These are phyloP conservation scores for Drosophila paucipuncta DNA, from an alignment of 2,888 invertebrate species.

Conservation along the genomic window DNA sequence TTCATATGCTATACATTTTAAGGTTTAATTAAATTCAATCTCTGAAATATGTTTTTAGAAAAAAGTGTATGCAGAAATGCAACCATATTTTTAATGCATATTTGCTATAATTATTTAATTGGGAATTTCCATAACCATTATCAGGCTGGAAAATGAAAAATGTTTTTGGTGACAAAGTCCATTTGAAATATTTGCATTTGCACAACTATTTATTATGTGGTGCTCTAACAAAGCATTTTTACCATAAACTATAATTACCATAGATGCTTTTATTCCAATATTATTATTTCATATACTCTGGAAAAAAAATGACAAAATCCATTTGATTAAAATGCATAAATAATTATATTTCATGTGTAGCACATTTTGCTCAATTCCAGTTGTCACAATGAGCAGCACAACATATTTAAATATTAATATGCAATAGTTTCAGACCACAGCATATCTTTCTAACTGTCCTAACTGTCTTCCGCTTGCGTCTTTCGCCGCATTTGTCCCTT, in stretches of 20 bases:
- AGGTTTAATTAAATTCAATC: background rate
- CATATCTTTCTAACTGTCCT: background rate
- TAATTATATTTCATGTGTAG: conserved; percentile 27
- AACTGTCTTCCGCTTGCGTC: background rate
- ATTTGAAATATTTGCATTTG: conserved; percentile 13
- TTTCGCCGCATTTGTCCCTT: conserved; percentile 2
- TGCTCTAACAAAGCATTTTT: background rate
- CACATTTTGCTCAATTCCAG: conserved; percentile 12
- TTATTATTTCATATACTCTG: background rate
- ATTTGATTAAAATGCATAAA: conserved; percentile 35
- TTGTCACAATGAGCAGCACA: conserved; percentile 9
- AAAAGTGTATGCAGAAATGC: background rate
- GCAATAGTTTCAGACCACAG: conserved; percentile 24
- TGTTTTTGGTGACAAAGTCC: background rate
- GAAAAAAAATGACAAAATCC: background rate
- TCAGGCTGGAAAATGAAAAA: background rate
- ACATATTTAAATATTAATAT: conserved; percentile 46
- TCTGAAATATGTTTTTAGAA: background rate
- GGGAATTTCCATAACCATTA: background rate
- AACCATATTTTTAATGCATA: background rate
- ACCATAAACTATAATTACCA: background rate
- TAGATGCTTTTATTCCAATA: background rate
- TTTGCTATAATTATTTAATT: background rate
- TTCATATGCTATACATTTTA: background rate
- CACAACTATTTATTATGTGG: background rate